Conservation (phyloP, 2,113 vertebrate species). For the Forbesichthys papilliferus region DNA sequence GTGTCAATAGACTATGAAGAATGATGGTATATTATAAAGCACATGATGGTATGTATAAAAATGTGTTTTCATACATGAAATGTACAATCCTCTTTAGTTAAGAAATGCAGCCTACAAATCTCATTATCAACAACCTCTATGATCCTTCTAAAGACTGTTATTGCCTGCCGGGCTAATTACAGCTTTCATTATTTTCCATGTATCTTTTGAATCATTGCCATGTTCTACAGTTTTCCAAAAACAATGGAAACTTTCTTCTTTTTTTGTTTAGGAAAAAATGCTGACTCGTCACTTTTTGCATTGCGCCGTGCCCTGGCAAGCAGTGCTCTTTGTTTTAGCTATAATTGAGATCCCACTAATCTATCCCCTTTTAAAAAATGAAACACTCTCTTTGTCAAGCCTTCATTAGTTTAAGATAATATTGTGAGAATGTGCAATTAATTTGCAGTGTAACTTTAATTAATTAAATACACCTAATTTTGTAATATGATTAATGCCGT, state of each 20-base stretch:
- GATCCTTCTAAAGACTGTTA: slow-evolving; percentile 69
- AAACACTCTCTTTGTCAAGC: slow-evolving; percentile 73
- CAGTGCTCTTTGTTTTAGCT: slow-evolving; percentile 79
- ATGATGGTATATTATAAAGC: slow-evolving; percentile 21
- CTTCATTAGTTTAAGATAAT: slow-evolving; percentile 83
- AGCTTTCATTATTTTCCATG: slow-evolving; percentile 77
- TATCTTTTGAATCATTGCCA: slow-evolving; percentile 82
- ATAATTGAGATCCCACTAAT: slow-evolving; percentile 84
- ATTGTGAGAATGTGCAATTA: slow-evolving; percentile 81
- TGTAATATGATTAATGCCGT: slow-evolving; percentile 89
- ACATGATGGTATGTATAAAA: not conserved
- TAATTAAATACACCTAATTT: slow-evolving; percentile 78
- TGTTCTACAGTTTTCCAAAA: slow-evolving; percentile 78
- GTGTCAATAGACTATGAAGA: slow-evolving; percentile 1
- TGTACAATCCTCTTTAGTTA: slow-evolving; percentile 21
- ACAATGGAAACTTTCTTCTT: slow-evolving; percentile 79
- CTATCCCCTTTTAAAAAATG: slow-evolving; percentile 70
- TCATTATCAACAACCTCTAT: slow-evolving; percentile 61
- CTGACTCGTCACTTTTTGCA: slow-evolving; percentile 76
- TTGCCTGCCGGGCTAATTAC: slow-evolving; percentile 75
- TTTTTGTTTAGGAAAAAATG: slow-evolving; percentile 77
- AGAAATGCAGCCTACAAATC: slow-evolving; percentile 46
- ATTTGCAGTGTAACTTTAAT: slow-evolving; percentile 79
- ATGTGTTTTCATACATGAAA: slow-evolving; percentile 16
- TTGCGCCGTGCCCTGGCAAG: slow-evolving; percentile 64